phyloP scores from a whole-genome alignment of 2,797 vertebrate species.

The Falco berigora region DNA sequence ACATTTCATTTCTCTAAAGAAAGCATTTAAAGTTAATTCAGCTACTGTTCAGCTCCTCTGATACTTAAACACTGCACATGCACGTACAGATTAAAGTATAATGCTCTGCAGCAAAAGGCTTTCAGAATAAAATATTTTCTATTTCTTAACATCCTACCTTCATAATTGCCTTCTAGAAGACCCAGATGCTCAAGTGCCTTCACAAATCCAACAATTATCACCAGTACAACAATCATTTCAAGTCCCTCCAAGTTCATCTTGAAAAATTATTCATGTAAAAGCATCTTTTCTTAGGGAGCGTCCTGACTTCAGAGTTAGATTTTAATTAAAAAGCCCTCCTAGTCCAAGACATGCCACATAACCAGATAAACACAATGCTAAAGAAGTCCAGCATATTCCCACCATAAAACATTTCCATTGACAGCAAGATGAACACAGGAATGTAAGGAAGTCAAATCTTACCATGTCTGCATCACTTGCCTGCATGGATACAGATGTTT shows the following conservation, averaged over 20 bases:
- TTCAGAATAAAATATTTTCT: slow-evolving; percentile 16
- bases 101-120: slow-evolving; percentile 29
- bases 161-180: slow-evolving; percentile 65
- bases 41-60: neutral
- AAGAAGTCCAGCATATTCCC: slow-evolving; percentile 54
- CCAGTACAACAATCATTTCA: slow-evolving; percentile 71
- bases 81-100: neutral
- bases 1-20: neutral
- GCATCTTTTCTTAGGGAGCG: slow-evolving; percentile 50
- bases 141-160: slow-evolving; percentile 66
- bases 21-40: slow-evolving; percentile 17
- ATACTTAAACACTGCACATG: neutral
- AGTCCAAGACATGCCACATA: slow-evolving; percentile 32
- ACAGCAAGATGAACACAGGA: slow-evolving; percentile 63
- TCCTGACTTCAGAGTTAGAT: slow-evolving; percentile 55
- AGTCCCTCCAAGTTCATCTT: slow-evolving; percentile 72
- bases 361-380: slow-evolving; percentile 42
- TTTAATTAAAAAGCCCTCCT: slow-evolving; percentile 59
- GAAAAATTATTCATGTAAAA: slow-evolving; percentile 62
- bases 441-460: slow-evolving; percentile 69
- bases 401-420: slow-evolving; percentile 64
- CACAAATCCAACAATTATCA: slow-evolving; percentile 71
- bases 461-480: slow-evolving; percentile 72
- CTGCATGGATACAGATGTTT: slow-evolving; percentile 71
- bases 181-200: slow-evolving; percentile 67